These are phyloP conservation scores for Ischnura elegans DNA, from an alignment of 2,888 invertebrate genomes.

Conservation along the genomic window DNA sequence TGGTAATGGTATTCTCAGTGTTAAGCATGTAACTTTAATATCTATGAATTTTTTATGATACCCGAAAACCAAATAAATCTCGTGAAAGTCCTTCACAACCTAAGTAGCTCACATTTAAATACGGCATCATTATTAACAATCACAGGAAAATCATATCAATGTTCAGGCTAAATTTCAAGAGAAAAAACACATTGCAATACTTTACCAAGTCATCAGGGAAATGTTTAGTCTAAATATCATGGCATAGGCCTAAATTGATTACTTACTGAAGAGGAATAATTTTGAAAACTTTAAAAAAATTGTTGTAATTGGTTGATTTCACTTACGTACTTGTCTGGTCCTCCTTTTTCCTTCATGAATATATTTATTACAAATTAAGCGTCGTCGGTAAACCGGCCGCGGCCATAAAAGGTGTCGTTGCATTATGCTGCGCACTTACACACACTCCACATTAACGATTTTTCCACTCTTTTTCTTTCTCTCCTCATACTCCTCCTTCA, in stretches of 20 bases:
- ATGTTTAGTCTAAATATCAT: background rate
- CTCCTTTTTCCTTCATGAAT: conserved; percentile 28
- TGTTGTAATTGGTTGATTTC: conserved; percentile 1
- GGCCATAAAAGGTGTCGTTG: background rate
- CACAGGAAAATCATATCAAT: too few relatives aligned
- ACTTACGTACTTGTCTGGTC: conserved; percentile 43
- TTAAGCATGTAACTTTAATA: too few relatives aligned
- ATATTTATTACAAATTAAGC: background rate
- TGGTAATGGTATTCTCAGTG: too few relatives aligned
- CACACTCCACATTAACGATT: conserved; percentile 36
- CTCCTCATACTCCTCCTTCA: too few relatives aligned
- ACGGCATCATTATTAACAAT: too few relatives aligned
- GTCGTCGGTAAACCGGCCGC: background rate
- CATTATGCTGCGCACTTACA: conserved; percentile 22
- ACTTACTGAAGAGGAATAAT: background rate
- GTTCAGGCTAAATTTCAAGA: too few relatives aligned
- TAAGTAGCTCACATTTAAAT: too few relatives aligned
- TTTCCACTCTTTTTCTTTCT: background rate
- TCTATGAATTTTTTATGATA: too few relatives aligned
- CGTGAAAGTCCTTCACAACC: too few relatives aligned
- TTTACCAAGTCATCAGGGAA: background rate
- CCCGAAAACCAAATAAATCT: too few relatives aligned
- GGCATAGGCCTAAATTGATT: background rate
- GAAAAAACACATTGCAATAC: background rate
- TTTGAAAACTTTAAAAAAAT: background rate